Evolutionary conservation across 2,888 invertebrate genomes (phyloP).

Genomic region (Notocelia uddmanniana): DNA sequence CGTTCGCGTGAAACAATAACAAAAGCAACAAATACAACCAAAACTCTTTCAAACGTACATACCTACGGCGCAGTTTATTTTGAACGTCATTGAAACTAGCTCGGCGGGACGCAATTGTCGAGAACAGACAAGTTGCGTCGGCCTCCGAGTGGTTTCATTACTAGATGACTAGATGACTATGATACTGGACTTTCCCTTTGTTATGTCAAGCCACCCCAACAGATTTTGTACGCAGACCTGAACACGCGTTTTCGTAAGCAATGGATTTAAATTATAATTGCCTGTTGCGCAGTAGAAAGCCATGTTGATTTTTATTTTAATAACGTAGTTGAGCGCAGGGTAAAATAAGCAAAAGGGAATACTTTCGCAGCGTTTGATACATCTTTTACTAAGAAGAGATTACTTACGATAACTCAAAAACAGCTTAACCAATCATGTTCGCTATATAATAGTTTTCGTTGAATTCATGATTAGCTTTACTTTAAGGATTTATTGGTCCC

Average conservation of each 20-base stretch:
- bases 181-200: conserved; percentile 74
- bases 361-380: too few relatives aligned
- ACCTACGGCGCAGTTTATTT: conserved; percentile 4
- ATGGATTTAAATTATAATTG: background rate
- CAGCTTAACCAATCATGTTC: too few relatives aligned
- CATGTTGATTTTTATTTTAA: background rate
- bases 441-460: too few relatives aligned
- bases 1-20: background rate
- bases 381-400: too few relatives aligned
- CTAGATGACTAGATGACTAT: conserved; percentile 78
- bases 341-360: too few relatives aligned
- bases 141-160: conserved; percentile 68
- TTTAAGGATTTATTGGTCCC: too few relatives aligned
- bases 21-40: background rate
- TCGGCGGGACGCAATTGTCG: conserved; percentile 27
- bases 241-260: conserved; percentile 3
- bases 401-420: too few relatives aligned
- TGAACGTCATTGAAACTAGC: conserved; percentile 33
- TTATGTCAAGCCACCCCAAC: conserved; percentile 52
- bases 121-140: conserved; percentile 17
- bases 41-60: background rate
- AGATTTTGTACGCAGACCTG: conserved; percentile 27
- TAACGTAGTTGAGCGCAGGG: background rate
- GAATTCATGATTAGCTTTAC: too few relatives aligned
- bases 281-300: background rate